Conservation (phyloP, 2,113 vertebrate species). For the Neogale vison region DNA sequence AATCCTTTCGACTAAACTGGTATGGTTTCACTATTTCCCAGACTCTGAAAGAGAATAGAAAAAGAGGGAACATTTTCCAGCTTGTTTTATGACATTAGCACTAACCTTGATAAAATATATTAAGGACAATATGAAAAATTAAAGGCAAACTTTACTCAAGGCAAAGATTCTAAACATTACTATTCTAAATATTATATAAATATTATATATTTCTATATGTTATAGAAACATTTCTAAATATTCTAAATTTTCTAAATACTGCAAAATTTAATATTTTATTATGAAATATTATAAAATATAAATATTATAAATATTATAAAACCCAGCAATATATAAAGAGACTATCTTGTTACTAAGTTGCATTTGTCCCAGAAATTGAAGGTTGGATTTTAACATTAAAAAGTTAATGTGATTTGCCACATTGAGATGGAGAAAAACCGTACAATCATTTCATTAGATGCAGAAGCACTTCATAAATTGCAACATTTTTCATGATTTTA, state of each 20-base stretch:
- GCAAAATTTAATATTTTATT: no score
- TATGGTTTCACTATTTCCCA: not conserved
- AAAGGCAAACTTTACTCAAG: not conserved
- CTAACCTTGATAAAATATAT: not conserved
- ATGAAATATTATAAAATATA: no score
- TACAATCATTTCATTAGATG: not conserved
- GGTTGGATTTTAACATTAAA: not conserved
- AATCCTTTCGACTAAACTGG: not conserved
- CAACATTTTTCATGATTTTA: not conserved
- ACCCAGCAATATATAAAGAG: not conserved
- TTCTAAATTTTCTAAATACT: no score
- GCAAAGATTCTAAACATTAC: constrained; percentile 13
- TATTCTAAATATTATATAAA: not conserved
- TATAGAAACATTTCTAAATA: no score
- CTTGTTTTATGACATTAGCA: not conserved
- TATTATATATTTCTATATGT: no score
- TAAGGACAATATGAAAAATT: not conserved
- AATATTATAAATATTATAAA: not conserved
- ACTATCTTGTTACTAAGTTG: not conserved
- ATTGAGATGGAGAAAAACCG: not conserved
- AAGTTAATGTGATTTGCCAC: not conserved
- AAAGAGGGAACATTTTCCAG: not conserved
- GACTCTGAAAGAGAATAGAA: not conserved
- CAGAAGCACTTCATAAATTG: not conserved
- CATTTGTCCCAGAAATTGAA: not conserved